Conservation (phyloP, 2,113 vertebrate species). For the Dryoscopus gambensis region DNA sequence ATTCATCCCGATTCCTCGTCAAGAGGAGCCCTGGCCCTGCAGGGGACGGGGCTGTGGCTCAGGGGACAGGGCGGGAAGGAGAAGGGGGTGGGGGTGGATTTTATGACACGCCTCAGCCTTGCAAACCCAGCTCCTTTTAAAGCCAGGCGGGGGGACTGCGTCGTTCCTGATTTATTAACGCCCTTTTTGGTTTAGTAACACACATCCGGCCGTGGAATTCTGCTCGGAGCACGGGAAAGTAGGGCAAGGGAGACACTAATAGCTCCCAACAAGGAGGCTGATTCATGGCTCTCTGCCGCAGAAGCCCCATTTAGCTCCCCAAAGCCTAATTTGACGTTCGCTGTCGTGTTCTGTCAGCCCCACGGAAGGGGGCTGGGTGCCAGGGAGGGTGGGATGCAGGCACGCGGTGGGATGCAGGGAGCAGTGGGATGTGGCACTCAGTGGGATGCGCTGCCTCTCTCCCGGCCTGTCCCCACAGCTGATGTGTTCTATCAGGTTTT, state of each 20-base stretch:
- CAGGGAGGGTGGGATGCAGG: background rate
- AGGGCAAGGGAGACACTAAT: background rate
- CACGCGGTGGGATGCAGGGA: background rate
- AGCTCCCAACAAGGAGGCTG: background rate
- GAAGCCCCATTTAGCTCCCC: background rate
- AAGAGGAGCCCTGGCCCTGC: background rate
- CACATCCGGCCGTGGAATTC: background rate
- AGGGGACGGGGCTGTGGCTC: background rate
- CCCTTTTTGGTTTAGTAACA: background rate
- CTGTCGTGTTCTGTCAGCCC: background rate
- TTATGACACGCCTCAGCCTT: background rate
- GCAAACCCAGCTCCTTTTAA: background rate
- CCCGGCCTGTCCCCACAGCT: background rate
- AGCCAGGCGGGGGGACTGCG: background rate
- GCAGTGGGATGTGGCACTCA: background rate
- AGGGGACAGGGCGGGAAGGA: background rate
- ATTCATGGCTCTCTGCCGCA: background rate
- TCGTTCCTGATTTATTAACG: background rate
- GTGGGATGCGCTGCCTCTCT: background rate
- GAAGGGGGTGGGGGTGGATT: background rate
- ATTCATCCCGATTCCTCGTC: background rate
- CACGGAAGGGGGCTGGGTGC: background rate
- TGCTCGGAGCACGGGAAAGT: background rate
- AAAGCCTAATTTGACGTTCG: background rate
- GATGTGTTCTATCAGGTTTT: background rate